Base-by-base conservation (phyloP, 2,888 invertebrate genomes). In the Arenicola marina region DNA sequence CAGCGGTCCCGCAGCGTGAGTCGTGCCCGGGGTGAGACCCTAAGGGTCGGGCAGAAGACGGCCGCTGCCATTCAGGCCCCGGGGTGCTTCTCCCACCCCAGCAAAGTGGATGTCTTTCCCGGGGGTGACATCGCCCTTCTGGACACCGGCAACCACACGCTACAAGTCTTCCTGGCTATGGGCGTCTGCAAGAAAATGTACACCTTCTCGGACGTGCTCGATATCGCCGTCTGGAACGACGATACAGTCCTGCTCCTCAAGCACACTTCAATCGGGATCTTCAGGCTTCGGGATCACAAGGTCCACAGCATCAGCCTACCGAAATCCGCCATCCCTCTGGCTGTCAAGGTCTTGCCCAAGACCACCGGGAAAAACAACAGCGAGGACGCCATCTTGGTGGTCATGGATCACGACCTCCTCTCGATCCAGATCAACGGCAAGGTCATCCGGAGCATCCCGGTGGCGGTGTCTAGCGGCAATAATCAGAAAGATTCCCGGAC, bases 121-220 rank as follows among this genome's bases (percentile, higher is more conserved):
- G 38, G 26, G 21, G 38, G 38, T 7, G 56, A 56, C 18, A 18
- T 38, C 4, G 24, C 28, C 7, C 21, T 56, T 21, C 56, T 56
- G 33, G 56, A 56, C 26, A 18, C 34, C 4, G 56, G 38, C 21
- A 56, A 56, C 26, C 26, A 38, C 15, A 56, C 56, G 4, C 26
- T 56, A 7, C 56, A 56, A 24, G 7, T 56, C 4, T 38, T 38
- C 56, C 7, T n/a, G 7, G 15, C 11, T 7, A 56, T 21, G 24
- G 56, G 56, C 7, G 15, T 21, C 21, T 56, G 56, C 24, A 38
- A 56, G 7, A 56, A 56, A 24, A 38, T 56, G n/a, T 56, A 56
- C 38, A n/a, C 32, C 15, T 56, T 56, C 24, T 18, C 32, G 11
- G 7, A 7, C 18, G 38, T 56, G 4, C 15, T 34, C 11, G 56